Conservation (phyloP, 2,113 vertebrate genomes). For the Poeciliopsis occidentalis region DNA sequence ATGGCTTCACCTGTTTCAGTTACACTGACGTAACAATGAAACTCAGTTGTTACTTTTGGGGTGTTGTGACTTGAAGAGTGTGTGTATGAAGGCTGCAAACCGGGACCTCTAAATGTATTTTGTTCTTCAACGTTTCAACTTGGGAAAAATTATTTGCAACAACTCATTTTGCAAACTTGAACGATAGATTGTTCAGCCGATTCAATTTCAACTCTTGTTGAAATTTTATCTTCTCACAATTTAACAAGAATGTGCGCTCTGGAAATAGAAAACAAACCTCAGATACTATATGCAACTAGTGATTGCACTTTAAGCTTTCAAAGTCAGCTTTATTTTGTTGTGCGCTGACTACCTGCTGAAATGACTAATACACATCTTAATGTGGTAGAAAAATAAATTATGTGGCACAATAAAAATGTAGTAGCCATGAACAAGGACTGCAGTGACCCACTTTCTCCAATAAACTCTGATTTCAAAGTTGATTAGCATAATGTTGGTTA, state of each 20-base stretch:
- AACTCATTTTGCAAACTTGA: not conserved
- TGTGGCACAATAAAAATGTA: too few relatives aligned
- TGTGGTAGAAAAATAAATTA: too few relatives aligned
- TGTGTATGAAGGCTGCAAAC: conserved; percentile 6
- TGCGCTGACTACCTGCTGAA: not conserved
- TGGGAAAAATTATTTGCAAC: not conserved
- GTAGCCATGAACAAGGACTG: too few relatives aligned
- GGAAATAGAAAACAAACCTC: not conserved
- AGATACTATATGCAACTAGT: not conserved
- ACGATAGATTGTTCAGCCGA: not conserved
- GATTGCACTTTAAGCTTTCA: not conserved
- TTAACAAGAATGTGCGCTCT: not conserved
- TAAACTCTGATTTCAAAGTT: too few relatives aligned
- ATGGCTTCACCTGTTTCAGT: conserved; percentile 27
- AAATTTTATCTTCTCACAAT: not conserved
- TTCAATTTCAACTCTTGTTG: not conserved
- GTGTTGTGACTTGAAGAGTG: conserved; percentile 11
- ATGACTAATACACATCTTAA: not conserved
- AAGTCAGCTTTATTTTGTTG: not conserved
- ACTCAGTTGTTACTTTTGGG: conserved; percentile 27
- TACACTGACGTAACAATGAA: conserved; percentile 45
- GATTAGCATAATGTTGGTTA: too few relatives aligned
- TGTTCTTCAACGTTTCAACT: not conserved
- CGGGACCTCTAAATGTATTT: not conserved
- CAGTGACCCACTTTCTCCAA: too few relatives aligned